Base-by-base conservation (phyloP, 2,113 vertebrate species). In the Channa maculata region DNA sequence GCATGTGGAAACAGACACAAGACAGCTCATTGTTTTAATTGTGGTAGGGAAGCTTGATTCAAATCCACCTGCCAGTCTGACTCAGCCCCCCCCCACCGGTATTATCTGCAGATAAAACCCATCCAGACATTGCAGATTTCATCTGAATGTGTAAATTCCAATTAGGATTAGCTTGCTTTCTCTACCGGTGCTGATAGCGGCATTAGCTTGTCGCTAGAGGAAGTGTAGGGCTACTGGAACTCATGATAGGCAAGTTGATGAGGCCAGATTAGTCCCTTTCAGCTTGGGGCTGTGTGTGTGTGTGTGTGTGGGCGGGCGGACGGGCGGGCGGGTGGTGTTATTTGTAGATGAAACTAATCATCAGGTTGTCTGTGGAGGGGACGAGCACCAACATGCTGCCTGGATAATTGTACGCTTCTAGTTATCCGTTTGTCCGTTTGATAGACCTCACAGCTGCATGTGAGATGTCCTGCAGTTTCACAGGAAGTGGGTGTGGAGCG, bases 91-190 rank as follows among this genome's bases (percentile, higher is more conserved):
- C 49, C 63, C 65, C 61, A 65, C 60, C 55, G 61, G 49, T 45
- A 67, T 84, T 69, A 80, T 88, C 77, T 75, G 78, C 65, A 68
- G 74, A 87, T 81, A 72, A 75, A 83, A 36, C 46, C 57, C 49
- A 44, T 71, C 15, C 84, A 71, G 63, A 61, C 73, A 34, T 79
- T 69, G 67, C 71, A 65, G 67, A 76, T 78, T 75, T 77, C 63
- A 84, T 81, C 76, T 65, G 33, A 81, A 72, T 70, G 53, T 72
- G 59, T 79, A 78, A 84, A 90, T 88, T 91, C 78, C 80, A 88
- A 90, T 92, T 89, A 89, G 87, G 84, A 87, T 87, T 91, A 87
- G 52, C 54, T 70, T 87, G 49, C 77, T 60, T 77, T 63, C 74
- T 60, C 71, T 73, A 60, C 50, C 38, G 57, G 64, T 44, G 46